Percentiles rank a stretch among this genome's conserved stretches.
Conservation (phyloP, 2,797 vertebrate genomes). For the Peromyscus attwateri region DNA sequence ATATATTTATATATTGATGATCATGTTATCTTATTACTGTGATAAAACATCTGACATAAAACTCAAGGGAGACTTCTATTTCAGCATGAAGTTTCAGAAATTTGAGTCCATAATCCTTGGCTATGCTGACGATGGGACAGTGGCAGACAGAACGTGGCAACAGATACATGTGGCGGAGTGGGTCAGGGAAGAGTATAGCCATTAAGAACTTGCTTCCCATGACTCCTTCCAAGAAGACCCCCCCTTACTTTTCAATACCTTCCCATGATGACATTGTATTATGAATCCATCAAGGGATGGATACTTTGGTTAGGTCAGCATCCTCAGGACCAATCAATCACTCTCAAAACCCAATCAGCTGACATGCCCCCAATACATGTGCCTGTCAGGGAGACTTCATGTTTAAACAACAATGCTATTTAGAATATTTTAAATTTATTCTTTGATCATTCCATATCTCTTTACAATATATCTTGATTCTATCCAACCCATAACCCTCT, state of each 20-base stretch:
- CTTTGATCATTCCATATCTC: neutral
- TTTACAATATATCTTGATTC: neutral
- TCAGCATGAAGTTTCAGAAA: neutral
- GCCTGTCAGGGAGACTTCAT: neutral
- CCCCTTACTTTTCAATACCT: neutral
- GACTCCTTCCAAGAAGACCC: neutral
- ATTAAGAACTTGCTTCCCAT: neutral
- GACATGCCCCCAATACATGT: neutral
- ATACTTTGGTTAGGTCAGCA: neutral
- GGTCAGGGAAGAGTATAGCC: neutral
- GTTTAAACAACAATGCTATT: neutral
- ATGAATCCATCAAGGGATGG: neutral
- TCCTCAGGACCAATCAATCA: neutral
- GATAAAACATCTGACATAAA: neutral
- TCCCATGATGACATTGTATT: neutral
- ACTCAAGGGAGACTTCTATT: neutral
- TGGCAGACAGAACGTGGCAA: neutral
- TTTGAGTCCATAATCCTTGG: neutral
- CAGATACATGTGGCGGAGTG: neutral
- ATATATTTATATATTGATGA: constrained; percentile 27
- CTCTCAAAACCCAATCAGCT: no score
- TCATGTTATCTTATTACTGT: neutral
- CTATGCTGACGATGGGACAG: neutral
- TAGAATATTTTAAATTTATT: neutral
- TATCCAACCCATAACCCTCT: neutral